phyloP scores from a whole-genome alignment of 2,113 vertebrate species.

The Halcyon malimbica region DNA sequence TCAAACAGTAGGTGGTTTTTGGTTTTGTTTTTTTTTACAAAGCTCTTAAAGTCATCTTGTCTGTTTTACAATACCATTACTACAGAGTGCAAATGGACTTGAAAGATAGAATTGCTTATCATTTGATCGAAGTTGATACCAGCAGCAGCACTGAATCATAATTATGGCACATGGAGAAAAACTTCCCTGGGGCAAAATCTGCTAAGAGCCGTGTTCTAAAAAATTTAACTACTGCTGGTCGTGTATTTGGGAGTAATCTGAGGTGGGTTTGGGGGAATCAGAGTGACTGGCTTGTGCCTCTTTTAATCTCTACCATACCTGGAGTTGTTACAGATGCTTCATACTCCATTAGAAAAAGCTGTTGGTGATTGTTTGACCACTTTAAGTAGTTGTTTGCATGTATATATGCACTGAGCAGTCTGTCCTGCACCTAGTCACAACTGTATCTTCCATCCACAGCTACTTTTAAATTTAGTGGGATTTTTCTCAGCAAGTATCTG shows the following conservation, averaged over 20 bases:
- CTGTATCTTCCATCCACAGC: background rate
- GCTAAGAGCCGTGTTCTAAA: background rate
- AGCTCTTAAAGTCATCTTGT: background rate
- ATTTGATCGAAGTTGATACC: background rate
- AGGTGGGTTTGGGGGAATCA: background rate
- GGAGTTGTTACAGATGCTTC: background rate
- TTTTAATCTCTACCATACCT: background rate
- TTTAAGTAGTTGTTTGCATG: background rate
- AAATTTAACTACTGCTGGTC: background rate
- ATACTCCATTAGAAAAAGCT: background rate
- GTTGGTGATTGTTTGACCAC: background rate
- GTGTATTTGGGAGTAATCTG: background rate
- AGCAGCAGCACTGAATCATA: background rate
- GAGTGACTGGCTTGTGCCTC: background rate
- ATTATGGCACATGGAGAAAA: background rate
- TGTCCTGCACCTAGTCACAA: fast-evolving
- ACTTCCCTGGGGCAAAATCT: background rate
- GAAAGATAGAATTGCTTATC: background rate
- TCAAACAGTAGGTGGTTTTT: constrained; percentile 88
- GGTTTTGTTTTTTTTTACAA: background rate
- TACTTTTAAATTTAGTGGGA: background rate
- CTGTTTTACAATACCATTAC: background rate
- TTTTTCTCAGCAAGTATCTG: background rate
- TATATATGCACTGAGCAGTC: background rate
- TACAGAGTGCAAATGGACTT: background rate